A percentile compares a stretch with the other conserved stretches of the same genome.
Evolutionary conservation across 1,140 invertebrate species (phyloP).

Genomic region (Drosophila cardini): DNA sequence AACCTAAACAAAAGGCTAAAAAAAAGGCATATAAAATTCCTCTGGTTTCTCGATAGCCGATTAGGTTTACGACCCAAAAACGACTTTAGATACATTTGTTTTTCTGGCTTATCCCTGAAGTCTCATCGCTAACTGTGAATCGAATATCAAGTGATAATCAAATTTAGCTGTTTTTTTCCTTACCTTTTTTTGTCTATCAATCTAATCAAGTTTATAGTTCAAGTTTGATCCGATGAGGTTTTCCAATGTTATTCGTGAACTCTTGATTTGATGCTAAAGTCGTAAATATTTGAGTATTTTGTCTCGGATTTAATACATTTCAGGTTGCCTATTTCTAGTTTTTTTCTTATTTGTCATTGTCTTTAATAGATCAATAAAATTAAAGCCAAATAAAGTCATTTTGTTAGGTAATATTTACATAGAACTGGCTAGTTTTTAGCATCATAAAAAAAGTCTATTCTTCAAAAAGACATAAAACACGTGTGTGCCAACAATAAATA

Average conservation of each 20-base stretch:
- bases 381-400: conserved; percentile 71
- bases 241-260: conserved; percentile 20
- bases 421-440: conserved; percentile 49
- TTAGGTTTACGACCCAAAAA: conserved; percentile 31
- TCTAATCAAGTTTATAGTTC: conserved; percentile 76
- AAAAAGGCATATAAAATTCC: conserved; percentile 30
- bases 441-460: conserved; percentile 57
- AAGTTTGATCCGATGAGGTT: conserved; percentile 46
- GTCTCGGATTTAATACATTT: conserved; percentile 18
- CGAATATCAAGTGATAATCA: conserved; percentile 13
- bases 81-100: background rate
- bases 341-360: conserved; percentile 32
- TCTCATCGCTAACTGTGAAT: conserved; percentile 24
- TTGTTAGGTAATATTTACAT: conserved; percentile 77
- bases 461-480: conserved; percentile 37
- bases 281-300: conserved; percentile 43
- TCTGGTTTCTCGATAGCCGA: conserved; percentile 23
- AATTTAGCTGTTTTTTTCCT: background rate
- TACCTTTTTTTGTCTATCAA: conserved; percentile 13
- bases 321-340: conserved; percentile 15
- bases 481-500: background rate
- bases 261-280: conserved; percentile 30
- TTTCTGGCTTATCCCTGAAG: conserved; percentile 5
- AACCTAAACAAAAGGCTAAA: conserved; percentile 27
- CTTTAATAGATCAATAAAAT: conserved; percentile 74